These are phyloP conservation scores for Sclerurus mexicanus DNA, from an alignment of 2,113 vertebrate species.

Conservation along the genomic window DNA sequence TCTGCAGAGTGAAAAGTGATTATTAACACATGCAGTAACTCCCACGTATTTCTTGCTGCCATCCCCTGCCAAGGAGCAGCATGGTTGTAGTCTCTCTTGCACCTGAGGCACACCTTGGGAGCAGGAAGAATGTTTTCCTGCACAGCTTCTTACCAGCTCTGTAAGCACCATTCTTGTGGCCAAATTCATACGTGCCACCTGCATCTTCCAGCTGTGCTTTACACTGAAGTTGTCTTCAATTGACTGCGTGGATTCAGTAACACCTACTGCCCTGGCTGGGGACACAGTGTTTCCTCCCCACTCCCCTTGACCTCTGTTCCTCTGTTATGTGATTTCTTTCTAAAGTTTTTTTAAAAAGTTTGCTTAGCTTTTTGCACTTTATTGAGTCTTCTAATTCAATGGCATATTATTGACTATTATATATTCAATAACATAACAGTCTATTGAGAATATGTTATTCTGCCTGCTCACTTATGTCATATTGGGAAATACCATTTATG, in stretches of 20 bases:
- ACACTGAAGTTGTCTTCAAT: not conserved
- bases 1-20: not conserved
- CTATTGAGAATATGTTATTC: not conserved
- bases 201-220: not conserved
- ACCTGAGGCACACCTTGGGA: not conserved
- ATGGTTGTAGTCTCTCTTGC: too few species aligned
- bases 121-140: too few species aligned
- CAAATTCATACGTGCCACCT: not conserved
- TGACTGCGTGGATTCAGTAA: not conserved
- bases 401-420: too few species aligned
- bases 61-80: not conserved
- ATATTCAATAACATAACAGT: too few species aligned
- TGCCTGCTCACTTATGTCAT: not conserved
- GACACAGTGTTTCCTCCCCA: not conserved
- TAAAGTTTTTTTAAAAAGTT: not conserved
- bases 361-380: not conserved
- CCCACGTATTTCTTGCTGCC: not conserved
- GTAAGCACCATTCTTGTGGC: not conserved
- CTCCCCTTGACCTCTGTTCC: not conserved
- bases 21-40: not conserved
- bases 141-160: not conserved
- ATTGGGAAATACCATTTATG: not conserved
- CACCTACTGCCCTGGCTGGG: not conserved
- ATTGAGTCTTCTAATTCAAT: not conserved
- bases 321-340: not conserved